Base-by-base conservation (phyloP, 2,888 invertebrate genomes). In the Melikaiella ostensackeni region DNA sequence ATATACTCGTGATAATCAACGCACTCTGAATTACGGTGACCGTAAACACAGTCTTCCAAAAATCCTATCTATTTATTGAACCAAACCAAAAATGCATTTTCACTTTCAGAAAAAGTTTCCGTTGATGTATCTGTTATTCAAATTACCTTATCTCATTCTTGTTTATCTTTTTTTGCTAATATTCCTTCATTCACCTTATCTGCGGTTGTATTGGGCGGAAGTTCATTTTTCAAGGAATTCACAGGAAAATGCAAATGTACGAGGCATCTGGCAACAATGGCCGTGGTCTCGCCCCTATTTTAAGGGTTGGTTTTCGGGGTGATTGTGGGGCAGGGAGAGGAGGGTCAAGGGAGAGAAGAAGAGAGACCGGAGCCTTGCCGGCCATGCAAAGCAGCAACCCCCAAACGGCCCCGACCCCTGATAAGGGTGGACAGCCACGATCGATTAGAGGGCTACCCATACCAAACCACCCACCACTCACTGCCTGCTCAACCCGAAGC, bases 391-490 rank as follows among this genome's bases (percentile, higher is more conserved):
- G 88, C 89, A 87, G 88, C 83, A 81, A 83, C 81, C 83, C 85
- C 83, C 77, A 83, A 84, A 79, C 80, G 81, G 79, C 80, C 82
- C 79, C 80, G 81, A 81, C 81, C 84, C 82, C 91, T 91, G 91
- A 91, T 91, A 91, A 91, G 91, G 91, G 91, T 91, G 91, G 91
- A 91, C 91, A 91, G 91, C 90, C 88, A 88, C 91, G 91, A 91
- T 91, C 91, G 91, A 91, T 91, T 91, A 91, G 91, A 91, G 89
- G 88, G 87, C 86, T 87, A 87, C 89, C 89, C 76, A 75, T 79
- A 80, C 82, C 78, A 76, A 78, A 75, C 80, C 85, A 82, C 85
- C 85, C 83, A 82, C 84, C 80, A 83, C 81, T 82, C 86, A 81
- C 84, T 83, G 79, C 80, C 84, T 82, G 82, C 81, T 82, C 82